Evolutionary conservation across 2,113 vertebrate species (phyloP).

Genomic region (Gulo gulo): DNA sequence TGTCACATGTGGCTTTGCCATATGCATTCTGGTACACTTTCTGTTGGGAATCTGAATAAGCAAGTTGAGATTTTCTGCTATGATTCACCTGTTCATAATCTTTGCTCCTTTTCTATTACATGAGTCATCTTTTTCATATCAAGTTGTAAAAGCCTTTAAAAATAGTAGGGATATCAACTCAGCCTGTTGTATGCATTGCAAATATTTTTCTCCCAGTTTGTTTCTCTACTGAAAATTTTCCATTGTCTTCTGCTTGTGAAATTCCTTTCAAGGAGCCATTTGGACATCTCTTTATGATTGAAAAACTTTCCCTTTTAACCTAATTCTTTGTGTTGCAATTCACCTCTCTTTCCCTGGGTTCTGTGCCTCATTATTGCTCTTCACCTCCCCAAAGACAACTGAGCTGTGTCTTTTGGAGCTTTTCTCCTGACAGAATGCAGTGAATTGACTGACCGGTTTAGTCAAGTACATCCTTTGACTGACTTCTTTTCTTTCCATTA

Average conservation of each 20-base stretch:
- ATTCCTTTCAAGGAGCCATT: neutral
- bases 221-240: neutral
- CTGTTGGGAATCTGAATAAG: neutral
- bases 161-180: neutral
- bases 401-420: neutral
- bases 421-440: neutral
- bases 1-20: neutral
- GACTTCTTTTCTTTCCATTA: neutral
- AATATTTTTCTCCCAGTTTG: slow-evolving; percentile 13
- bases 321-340: slow-evolving; percentile 20
- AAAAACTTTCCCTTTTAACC: slow-evolving; percentile 26
- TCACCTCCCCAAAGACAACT: neutral
- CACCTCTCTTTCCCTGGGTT: neutral
- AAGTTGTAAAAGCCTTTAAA: neutral
- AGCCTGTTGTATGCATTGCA: neutral
- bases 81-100: neutral
- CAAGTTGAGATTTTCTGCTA: neutral
- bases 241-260: neutral
- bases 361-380: neutral
- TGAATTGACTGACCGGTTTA: neutral
- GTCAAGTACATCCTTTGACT: neutral
- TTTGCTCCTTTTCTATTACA: neutral
- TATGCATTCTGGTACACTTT: neutral
- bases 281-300: neutral
- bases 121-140: neutral